phyloP scores from a whole-genome alignment of 2,888 invertebrate genomes.

The Chrysotoxum bicinctum region DNA sequence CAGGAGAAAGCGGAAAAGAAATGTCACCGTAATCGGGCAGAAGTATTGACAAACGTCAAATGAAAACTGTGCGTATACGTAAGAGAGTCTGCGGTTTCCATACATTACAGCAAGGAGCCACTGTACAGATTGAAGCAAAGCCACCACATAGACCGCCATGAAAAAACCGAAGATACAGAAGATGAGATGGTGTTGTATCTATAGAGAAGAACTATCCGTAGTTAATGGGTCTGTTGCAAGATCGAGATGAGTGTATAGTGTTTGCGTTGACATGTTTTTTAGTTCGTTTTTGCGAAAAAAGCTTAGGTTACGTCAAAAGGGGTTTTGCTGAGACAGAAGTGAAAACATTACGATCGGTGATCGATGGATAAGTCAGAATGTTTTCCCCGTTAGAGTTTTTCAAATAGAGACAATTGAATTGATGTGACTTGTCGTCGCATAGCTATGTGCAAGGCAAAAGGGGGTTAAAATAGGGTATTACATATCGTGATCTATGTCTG shows the following conservation, averaged over 20 bases:
- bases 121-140: conserved; percentile 28
- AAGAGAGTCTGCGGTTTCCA: conserved; percentile 63
- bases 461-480: conserved; percentile 28
- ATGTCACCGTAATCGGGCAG: conserved; percentile 63
- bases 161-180: conserved; percentile 56
- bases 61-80: conserved; percentile 24
- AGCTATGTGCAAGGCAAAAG: background rate
- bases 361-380: conserved; percentile 65
- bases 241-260: conserved; percentile 32
- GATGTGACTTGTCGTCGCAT: conserved; percentile 31
- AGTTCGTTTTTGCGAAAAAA: conserved; percentile 15
- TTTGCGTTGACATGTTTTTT: conserved; percentile 1
- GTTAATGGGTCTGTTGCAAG: conserved; percentile 57
- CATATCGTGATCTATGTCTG: conserved; percentile 21
- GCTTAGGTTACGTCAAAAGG: conserved; percentile 67
- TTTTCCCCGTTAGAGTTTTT: conserved; percentile 36
- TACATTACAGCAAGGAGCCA: background rate
- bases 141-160: conserved; percentile 49
- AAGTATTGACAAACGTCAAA: conserved; percentile 68
- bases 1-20: conserved; percentile 71
- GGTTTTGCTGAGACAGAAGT: conserved; percentile 54
- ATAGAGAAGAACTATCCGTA: conserved; percentile 41
- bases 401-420: conserved; percentile 50
- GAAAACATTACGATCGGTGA: conserved; percentile 64
- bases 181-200: conserved; percentile 48